Evolutionary conservation across 2,797 vertebrate genomes (phyloP).

Genomic region (Gobionotothen gibberifrons): DNA sequence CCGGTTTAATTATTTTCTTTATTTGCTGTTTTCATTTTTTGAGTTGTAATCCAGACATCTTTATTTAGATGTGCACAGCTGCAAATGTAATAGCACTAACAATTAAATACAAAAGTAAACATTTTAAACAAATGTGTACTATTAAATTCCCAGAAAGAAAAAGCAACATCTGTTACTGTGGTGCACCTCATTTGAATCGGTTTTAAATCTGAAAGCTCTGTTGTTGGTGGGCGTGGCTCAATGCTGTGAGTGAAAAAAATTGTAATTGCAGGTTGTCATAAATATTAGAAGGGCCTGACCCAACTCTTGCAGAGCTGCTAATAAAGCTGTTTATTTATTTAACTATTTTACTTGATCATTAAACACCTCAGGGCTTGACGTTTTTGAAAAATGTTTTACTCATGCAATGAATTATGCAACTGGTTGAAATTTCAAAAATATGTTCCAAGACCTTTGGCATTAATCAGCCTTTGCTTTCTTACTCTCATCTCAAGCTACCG

Average conservation of each 20-base stretch:
- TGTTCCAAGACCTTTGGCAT: background rate
- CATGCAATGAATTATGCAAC: conserved; percentile 33
- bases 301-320: conserved; percentile 23
- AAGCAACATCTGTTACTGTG: background rate
- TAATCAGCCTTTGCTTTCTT: conserved; percentile 6
- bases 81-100: background rate
- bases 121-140: background rate
- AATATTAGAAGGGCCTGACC: conserved; percentile 31
- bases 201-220: conserved; percentile 13
- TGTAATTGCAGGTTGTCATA: conserved; percentile 6
- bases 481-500: background rate
- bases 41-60: background rate
- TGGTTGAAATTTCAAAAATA: conserved; percentile 16
- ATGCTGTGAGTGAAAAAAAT: conserved; percentile 20
- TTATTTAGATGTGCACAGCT: conserved; percentile 1
- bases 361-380: conserved; percentile 12
- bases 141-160: background rate
- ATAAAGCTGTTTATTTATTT: conserved; percentile 28
- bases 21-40: conserved; percentile 3
- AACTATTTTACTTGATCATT: conserved; percentile 21
- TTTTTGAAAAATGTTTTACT: conserved; percentile 30
- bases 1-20: conserved; percentile 31
- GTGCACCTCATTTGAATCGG: background rate
- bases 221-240: conserved; percentile 40
- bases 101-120: background rate